A percentile compares a stretch with the other conserved stretches of the same genome.
These are phyloP conservation scores for Amiota communis DNA, from an alignment of 2,888 invertebrate species.

Conservation along the genomic window DNA sequence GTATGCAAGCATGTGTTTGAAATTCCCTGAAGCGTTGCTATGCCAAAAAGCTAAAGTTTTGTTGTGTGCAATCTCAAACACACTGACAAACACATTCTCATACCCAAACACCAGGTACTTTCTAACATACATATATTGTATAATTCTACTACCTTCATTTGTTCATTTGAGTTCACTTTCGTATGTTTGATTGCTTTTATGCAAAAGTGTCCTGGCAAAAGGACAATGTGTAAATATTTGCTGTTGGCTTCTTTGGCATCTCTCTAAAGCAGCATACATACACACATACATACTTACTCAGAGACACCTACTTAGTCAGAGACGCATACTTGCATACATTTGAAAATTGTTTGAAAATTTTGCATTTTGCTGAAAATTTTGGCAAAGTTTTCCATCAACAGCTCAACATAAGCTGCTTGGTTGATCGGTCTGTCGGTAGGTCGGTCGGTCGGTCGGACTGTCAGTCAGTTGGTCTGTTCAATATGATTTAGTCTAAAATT, in stretches of 20 bases:
- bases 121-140: no score
- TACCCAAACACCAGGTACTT: background rate
- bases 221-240: slow-evolving; percentile 40
- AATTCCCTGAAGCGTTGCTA: slow-evolving; percentile 31
- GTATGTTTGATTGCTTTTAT: slow-evolving; percentile 26
- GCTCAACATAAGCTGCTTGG: no score
- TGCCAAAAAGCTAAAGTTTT: slow-evolving; percentile 46
- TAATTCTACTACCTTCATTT: no score
- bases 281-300: slow-evolving; percentile 31
- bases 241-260: slow-evolving; percentile 39
- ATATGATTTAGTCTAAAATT: no score
- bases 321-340: slow-evolving; percentile 10
- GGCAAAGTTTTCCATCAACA: slow-evolving; percentile 52
- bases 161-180: background rate
- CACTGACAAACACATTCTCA: slow-evolving; percentile 1
- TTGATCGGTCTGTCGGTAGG: background rate
- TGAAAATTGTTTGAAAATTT: slow-evolving; percentile 64
- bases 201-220: slow-evolving; percentile 31
- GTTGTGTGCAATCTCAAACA: slow-evolving; percentile 8
- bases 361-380: slow-evolving; percentile 60
- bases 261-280: slow-evolving; percentile 38
- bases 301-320: background rate
- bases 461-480: background rate
- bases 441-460: background rate
- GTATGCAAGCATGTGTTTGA: slow-evolving; percentile 18